Evolutionary conservation across 2,113 vertebrate genomes (phyloP).

Genomic region (Atrichornis clamosus): DNA sequence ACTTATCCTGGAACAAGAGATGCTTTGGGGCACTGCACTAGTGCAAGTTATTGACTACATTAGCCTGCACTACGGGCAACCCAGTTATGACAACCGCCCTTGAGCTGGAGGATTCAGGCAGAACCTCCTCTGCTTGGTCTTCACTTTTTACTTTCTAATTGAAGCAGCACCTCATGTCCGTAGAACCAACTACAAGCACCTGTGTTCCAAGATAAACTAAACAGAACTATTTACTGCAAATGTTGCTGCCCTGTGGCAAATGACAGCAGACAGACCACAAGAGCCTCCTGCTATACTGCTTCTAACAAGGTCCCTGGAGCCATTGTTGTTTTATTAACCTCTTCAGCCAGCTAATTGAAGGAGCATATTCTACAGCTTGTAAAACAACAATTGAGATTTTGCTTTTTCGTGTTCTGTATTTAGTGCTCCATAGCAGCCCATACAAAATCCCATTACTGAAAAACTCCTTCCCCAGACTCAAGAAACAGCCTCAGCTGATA

Average conservation of each 20-base stretch:
- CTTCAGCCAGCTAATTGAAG: background rate
- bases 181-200: background rate
- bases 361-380: background rate
- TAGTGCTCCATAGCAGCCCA: background rate
- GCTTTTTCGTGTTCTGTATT: background rate
- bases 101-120: background rate
- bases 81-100: background rate
- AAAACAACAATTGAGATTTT: background rate
- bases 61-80: background rate
- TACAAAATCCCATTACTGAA: background rate
- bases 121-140: background rate
- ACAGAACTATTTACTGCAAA: background rate
- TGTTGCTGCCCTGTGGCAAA: background rate
- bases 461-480: background rate
- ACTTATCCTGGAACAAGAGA: background rate
- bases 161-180: background rate
- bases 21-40: background rate
- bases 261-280: background rate
- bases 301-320: background rate
- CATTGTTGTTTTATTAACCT: background rate
- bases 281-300: background rate
- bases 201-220: background rate
- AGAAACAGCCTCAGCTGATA: background rate
- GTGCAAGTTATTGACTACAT: background rate
- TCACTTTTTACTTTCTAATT: background rate